These are phyloP conservation scores for Drosophila rellima DNA, from an alignment of 2,888 invertebrate genomes.

Conservation along the genomic window DNA sequence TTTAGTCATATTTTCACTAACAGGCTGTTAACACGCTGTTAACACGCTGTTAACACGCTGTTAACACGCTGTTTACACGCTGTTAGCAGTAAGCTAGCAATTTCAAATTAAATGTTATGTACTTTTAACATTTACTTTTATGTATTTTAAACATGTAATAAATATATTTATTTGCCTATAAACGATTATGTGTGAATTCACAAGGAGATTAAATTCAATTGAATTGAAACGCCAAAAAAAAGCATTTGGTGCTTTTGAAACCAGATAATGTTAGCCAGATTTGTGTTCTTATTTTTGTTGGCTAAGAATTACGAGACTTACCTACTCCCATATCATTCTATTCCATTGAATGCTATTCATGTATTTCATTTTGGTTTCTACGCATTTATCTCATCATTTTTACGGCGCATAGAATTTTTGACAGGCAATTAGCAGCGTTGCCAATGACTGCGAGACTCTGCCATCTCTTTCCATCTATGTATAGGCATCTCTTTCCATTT, in stretches of 20 bases:
- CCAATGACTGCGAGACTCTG: slow-evolving; percentile 65
- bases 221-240: slow-evolving; percentile 14
- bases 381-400: slow-evolving; percentile 76
- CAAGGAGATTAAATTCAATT: slow-evolving; percentile 27
- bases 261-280: slow-evolving; percentile 32
- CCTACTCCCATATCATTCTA: not conserved
- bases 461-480: not conserved
- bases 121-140: too few relatives aligned
- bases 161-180: slow-evolving; percentile 4
- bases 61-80: not conserved
- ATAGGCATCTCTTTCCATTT: slow-evolving; percentile 10
- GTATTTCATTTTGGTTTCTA: slow-evolving; percentile 66
- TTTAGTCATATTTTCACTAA: too few relatives aligned
- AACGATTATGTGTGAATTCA: slow-evolving; percentile 1
- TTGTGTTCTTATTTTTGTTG: slow-evolving; percentile 8
- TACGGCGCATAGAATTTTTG: slow-evolving; percentile 69
- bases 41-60: not conserved
- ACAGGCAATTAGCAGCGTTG: slow-evolving; percentile 79
- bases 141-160: not conserved
- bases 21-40: not conserved
- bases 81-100: not conserved
- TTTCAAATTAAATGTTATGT: too few relatives aligned
- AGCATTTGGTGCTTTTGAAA: slow-evolving; percentile 30
- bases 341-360: slow-evolving; percentile 6
- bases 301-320: not conserved